Evolutionary conservation across 1,140 invertebrate genomes (phyloP).

Genomic region (Gryon sp.): DNA sequence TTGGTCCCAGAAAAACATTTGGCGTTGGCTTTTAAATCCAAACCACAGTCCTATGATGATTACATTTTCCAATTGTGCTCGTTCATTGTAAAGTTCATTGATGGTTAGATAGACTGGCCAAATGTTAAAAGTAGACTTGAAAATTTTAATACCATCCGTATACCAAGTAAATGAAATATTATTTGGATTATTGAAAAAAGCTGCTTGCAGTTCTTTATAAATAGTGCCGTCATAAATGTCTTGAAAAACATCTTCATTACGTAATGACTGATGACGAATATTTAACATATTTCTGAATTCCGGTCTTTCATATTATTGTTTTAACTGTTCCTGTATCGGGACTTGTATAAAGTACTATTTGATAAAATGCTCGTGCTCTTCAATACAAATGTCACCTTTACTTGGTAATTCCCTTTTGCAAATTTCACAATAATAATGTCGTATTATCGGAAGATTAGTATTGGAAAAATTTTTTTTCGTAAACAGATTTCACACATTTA

Average conservation of each 20-base stretch:
- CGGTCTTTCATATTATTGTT: too few relatives aligned
- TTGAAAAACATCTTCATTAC: neutral
- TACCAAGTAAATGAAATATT: too few relatives aligned
- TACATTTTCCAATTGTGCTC: too few relatives aligned
- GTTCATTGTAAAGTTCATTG: neutral
- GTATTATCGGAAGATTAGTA: neutral
- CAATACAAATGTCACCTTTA: neutral
- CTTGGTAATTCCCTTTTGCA: neutral
- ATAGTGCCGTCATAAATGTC: conserved; percentile 36
- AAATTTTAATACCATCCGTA: too few relatives aligned
- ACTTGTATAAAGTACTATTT: too few relatives aligned
- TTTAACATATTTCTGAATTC: too few relatives aligned
- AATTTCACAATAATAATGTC: conserved; percentile 25
- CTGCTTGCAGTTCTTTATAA: conserved; percentile 12
- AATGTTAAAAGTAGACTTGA: conserved; percentile 1
- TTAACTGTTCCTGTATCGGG: too few relatives aligned
- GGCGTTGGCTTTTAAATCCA: too few relatives aligned
- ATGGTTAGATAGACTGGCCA: conserved; percentile 18
- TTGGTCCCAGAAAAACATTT: too few relatives aligned
- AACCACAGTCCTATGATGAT: too few relatives aligned
- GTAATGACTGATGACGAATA: too few relatives aligned
- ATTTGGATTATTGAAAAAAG: neutral
- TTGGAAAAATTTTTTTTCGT: conserved; percentile 22
- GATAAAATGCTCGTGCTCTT: too few relatives aligned
- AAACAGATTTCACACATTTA: neutral